Percentiles rank a stretch among this genome's conserved stretches.
Conservation (phyloP, 2,113 vertebrate genomes). For the Osmerus mordax region DNA sequence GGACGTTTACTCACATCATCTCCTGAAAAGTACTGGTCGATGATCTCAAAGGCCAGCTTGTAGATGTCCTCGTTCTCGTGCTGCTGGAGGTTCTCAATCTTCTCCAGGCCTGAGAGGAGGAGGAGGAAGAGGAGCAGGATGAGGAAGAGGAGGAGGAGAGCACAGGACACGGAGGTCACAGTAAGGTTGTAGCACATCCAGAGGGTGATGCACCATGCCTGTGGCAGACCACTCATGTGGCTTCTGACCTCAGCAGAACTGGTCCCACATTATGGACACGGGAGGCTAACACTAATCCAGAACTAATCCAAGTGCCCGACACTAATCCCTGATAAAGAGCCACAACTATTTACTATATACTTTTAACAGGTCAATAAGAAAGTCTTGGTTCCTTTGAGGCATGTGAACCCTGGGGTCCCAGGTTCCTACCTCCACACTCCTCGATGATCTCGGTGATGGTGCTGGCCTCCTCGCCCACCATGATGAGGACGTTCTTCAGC, state of each 20-base stretch:
- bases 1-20: conserved; percentile 81
- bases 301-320: no score
- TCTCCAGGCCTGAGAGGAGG: conserved; percentile 78
- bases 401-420: not conserved
- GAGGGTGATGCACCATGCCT: no score
- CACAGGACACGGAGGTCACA: no score
- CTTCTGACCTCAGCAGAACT: no score
- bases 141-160: not conserved
- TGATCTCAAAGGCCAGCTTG: conserved; percentile 92
- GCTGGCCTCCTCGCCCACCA: conserved; percentile 89
- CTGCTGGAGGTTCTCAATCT: conserved; percentile 88
- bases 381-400: no score
- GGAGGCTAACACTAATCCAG: no score
- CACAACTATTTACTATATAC: no score
- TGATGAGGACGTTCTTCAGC: conserved; percentile 89
- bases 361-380: no score
- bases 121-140: not conserved
- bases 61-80: conserved; percentile 92
- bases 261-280: no score
- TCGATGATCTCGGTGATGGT: conserved; percentile 91
- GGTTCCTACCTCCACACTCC: conserved; percentile 80
- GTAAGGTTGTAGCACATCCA: no score
- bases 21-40: conserved; percentile 93
- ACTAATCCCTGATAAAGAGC: no score
- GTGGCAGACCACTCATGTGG: no score